These are phyloP conservation scores for Chrysogorgia sp. DNA, from an alignment of 92 coral and sea anemone species.

Conservation along the genomic window DNA sequence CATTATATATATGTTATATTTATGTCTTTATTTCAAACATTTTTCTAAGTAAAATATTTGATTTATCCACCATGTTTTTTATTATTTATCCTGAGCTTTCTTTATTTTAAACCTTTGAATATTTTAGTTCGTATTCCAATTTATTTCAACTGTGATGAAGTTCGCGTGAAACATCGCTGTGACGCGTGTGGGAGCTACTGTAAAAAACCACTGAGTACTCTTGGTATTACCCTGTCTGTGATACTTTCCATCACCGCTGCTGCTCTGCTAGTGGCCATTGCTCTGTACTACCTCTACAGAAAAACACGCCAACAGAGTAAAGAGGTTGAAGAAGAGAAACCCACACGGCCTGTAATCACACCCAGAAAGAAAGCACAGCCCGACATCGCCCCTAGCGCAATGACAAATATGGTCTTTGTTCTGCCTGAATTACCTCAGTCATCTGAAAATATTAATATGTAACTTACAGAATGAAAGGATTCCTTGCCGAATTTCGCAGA, in stretches of 20 bases:
- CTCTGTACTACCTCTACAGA: neutral
- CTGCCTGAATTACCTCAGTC: too few relatives aligned
- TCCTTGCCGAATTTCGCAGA: too few relatives aligned
- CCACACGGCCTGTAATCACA: too few relatives aligned
- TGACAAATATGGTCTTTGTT: too few relatives aligned
- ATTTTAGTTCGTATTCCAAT: constrained; percentile 26
- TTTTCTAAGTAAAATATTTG: neutral
- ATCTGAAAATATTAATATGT: too few relatives aligned
- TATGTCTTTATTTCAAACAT: too few relatives aligned
- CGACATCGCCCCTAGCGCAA: too few relatives aligned
- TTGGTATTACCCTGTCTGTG: neutral
- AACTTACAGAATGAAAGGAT: too few relatives aligned
- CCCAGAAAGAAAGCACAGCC: too few relatives aligned
- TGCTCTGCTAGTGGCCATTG: neutral
- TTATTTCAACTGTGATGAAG: constrained; percentile 20
- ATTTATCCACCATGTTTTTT: too few relatives aligned
- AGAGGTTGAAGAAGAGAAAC: neutral
- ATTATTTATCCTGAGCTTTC: neutral
- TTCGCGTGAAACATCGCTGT: constrained; percentile 1
- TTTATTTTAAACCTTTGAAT: neutral
- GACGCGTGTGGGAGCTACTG: constrained; percentile 8
- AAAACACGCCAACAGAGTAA: neutral
- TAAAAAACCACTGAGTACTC: neutral
- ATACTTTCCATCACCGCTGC: neutral
- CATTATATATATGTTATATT: too few relatives aligned